Conservation (phyloP, 2,888 invertebrate species). For the Ceratothoa steindachneri region DNA sequence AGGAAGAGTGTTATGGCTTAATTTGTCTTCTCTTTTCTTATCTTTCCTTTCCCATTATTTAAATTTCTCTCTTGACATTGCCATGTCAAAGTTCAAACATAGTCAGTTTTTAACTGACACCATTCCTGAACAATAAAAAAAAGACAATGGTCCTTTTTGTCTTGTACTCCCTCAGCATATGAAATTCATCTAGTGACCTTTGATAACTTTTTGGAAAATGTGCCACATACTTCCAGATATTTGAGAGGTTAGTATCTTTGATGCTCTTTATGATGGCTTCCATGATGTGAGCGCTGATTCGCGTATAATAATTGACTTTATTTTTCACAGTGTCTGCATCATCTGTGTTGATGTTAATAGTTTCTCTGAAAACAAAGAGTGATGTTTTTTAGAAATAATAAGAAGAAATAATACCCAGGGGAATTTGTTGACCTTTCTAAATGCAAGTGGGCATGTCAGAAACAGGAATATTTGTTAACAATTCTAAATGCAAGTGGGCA, state of each 20-base stretch:
- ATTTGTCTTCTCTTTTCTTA: too few relatives aligned
- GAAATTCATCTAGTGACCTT: too few relatives aligned
- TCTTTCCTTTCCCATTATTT: too few relatives aligned
- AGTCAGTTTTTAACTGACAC: too few relatives aligned
- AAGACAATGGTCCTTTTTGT: too few relatives aligned
- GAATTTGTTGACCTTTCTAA: background rate
- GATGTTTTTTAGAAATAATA: background rate
- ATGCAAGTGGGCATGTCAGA: background rate
- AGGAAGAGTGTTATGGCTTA: too few relatives aligned
- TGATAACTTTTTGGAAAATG: too few relatives aligned
- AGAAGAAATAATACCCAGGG: background rate
- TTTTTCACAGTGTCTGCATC: constrained; percentile 6
- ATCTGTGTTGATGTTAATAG: background rate
- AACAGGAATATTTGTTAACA: background rate
- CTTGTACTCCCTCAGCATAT: too few relatives aligned
- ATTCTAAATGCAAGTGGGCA: too few relatives aligned
- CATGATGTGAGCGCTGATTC: constrained; percentile 35
- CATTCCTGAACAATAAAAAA: too few relatives aligned
- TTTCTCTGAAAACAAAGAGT: background rate
- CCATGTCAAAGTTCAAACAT: too few relatives aligned
- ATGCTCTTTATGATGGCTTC: constrained; percentile 31
- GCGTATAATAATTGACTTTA: constrained; percentile 29
- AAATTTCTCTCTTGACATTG: too few relatives aligned
- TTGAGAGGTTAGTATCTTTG: constrained; percentile 29
- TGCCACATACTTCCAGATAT: constrained; percentile 40